Evolutionary conservation across 2,113 vertebrate genomes (phyloP), one percentile per base, ranked within the genome.

Genomic region (Phocoena sinus): DNA sequence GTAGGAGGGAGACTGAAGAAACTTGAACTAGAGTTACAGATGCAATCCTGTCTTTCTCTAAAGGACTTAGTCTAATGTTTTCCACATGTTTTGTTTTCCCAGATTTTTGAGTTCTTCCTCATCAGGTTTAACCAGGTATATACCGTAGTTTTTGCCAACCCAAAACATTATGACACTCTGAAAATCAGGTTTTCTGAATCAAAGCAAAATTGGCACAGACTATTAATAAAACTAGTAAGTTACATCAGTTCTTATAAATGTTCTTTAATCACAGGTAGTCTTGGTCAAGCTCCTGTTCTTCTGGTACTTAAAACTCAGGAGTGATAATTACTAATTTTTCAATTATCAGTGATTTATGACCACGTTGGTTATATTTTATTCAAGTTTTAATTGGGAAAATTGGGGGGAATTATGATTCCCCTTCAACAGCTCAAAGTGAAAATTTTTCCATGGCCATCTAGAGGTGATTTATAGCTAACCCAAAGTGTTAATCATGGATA

Each of bases 141-240:
- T 20, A 65, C 33, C 36, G 60, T 47, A 71, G 89, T 94, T 95
- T 87, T 87, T 31, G 62, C 73, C 82, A 93, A 70, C 13, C 1
- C 13, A 76, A 76, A 70, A 47, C 2, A 53, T 76, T 58, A 28
- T 73, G 23, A 80, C 41, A 14, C 18, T 87, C 70, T 91, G 58
- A 95, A 96, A 81, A 89, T 18, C 23, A 58, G 14, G 47, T 87
- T 91, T 95, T 86, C 62, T 41, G 80, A 95, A 92, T 92, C 41
- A 92, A 82, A 93, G n/a, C 26, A 53, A 85, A 88, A 85, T 12
- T 73, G 53, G 14, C 8, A 36, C 33, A 36, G 8, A 71, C 8
- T 79, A 70, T 31, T 86, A 28, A 81, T 68, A 31, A 85, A 92
- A 87, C 71, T 60, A 33, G 12, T 56, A 65, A 77, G 18, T 89